Conservation (phyloP, 2,888 invertebrate genomes). For the Orthonevra nobilis region DNA sequence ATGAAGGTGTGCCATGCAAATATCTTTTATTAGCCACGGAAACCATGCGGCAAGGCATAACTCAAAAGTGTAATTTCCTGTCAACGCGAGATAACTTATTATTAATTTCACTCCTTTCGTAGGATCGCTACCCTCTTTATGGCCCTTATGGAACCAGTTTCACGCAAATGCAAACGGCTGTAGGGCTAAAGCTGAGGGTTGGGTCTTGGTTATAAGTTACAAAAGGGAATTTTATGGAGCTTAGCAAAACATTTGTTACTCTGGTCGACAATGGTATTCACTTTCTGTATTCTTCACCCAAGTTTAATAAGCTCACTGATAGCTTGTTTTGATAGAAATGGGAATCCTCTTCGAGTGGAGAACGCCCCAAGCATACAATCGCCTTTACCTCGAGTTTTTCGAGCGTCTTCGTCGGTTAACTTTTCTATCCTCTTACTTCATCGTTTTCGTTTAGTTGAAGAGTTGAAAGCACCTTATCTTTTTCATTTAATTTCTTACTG, state of each 20-base stretch:
- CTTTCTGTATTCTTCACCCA: conserved; percentile 53
- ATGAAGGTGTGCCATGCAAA: conserved; percentile 48
- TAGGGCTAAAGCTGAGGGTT: no score
- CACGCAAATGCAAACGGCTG: conserved; percentile 57
- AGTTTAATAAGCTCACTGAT: conserved; percentile 69
- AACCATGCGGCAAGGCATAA: conserved; percentile 70
- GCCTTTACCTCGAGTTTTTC: no score
- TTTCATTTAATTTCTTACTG: conserved; percentile 58
- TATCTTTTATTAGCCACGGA: conserved; percentile 70
- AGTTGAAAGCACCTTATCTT: conserved; percentile 58
- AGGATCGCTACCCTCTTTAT: conserved; percentile 59
- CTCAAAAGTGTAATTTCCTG: conserved; percentile 73
- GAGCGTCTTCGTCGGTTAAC: conserved; percentile 22
- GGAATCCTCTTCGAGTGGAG: conserved; percentile 15
- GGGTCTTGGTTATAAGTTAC: conserved; percentile 55
- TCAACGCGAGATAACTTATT: conserved; percentile 73
- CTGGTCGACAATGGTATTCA: conserved; percentile 60
- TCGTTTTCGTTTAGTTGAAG: conserved; percentile 31
- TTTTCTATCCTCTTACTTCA: conserved; percentile 47
- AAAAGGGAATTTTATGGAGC: conserved; percentile 57
- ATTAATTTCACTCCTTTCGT: conserved; percentile 71
- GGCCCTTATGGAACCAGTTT: conserved; percentile 41
- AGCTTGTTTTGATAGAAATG: conserved; percentile 68
- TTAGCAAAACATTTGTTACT: conserved; percentile 67
- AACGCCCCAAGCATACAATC: conserved; percentile 29